Base-by-base conservation (phyloP, 2,888 invertebrate species). In the Troides helena region DNA sequence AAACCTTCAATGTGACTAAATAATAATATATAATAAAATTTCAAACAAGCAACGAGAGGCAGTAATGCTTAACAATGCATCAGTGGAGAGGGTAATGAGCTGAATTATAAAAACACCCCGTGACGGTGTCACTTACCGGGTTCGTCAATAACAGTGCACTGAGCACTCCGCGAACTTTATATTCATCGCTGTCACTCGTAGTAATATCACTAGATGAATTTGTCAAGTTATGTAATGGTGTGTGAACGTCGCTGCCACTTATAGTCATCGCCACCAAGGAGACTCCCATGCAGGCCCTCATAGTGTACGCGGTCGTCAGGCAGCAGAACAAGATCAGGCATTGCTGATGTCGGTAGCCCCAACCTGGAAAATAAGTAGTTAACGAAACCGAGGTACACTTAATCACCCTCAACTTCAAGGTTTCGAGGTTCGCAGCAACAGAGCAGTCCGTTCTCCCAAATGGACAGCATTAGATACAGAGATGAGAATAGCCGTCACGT, bases 211-310 rank as follows among this genome's bases (percentile, higher is more conserved):
- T 39, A n/a, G 18, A 10, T 2, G 46, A 14, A 10, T 50, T 50
- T 12, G 60, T 68, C 25, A 39, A 30, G 58, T 72, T 69, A 43
- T 36, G 12, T 39, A 36, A 14, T n/a, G 60, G 8, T 56, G 18
- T 21, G 0, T 61, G 17, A 6, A n/a, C 10, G 12, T 62, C 56
- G 12, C 69, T 59, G 1, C 76, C 73, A 30, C 73, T 74, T 21
- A 79, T 74, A 0, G 84, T 85, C 95, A 96, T 95, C 1, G 94
- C 95, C 0, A 95, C 95, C 30, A 96, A 84, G 0, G 94, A 94
- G 0, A 95, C 94, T 0, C 95, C 95, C 81, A 95, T 92, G 73
- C 94, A 94, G 0, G 95, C 90, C 71, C 95, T 85, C 85, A 95
- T 93, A 14, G 94, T 94, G 81, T 95, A 95, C 3, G 94, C 94